Evolutionary conservation across 2,888 invertebrate genomes (phyloP).

Genomic region (Melanophora roralis): DNA sequence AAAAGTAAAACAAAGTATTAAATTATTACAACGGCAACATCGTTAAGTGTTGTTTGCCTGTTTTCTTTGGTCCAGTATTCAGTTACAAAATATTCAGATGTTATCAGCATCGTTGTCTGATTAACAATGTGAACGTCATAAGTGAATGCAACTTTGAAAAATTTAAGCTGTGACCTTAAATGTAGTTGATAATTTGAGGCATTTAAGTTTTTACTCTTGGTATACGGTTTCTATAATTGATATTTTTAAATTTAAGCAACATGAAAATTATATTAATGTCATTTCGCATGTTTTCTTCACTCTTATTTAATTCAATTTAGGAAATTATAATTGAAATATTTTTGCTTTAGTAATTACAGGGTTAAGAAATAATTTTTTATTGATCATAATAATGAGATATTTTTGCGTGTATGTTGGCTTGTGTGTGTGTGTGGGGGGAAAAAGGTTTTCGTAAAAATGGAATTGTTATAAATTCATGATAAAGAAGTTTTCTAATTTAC

Average conservation of each 20-base stretch:
- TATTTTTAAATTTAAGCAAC: constrained; percentile 27
- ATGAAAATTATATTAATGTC: constrained; percentile 28
- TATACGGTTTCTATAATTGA: constrained; percentile 1
- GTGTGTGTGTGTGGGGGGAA: too few species aligned
- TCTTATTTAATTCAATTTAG: constrained; percentile 54
- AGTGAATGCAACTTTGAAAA: constrained; percentile 42
- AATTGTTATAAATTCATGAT: too few species aligned
- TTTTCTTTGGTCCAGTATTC: neutral
- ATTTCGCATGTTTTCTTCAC: neutral
- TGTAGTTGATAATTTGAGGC: constrained; percentile 1
- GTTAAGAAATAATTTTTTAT: constrained; percentile 3
- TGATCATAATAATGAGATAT: constrained; percentile 11
- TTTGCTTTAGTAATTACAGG: constrained; percentile 29
- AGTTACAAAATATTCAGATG: constrained; percentile 5
- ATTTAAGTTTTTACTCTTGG: neutral
- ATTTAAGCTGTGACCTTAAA: constrained; percentile 40
- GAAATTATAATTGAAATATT: constrained; percentile 46
- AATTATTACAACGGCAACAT: too few species aligned
- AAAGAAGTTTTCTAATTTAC: too few species aligned
- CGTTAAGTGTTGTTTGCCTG: neutral
- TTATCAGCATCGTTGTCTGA: constrained; percentile 10
- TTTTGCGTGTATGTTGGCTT: too few species aligned
- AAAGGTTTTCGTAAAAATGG: too few species aligned
- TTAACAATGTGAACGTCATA: constrained; percentile 9
- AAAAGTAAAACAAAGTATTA: too few species aligned